Conservation (phyloP, 2,888 invertebrate species). For the Pharmacophagus antenor region DNA sequence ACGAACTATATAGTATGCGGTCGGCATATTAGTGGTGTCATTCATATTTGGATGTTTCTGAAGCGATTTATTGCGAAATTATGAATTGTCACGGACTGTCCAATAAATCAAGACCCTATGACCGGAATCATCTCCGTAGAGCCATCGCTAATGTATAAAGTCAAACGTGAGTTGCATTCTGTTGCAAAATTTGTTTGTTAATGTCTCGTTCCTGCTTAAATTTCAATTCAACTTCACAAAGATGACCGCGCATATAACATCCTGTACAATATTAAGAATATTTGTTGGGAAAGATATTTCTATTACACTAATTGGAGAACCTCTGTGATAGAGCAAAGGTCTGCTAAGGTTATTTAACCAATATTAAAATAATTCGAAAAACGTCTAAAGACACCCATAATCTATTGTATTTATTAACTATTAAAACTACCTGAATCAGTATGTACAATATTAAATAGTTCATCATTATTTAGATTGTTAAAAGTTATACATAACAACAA, state of each 20-base stretch:
- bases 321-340: too few species aligned
- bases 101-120: slow-evolving; percentile 26
- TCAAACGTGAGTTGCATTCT: not conserved
- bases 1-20: slow-evolving; percentile 30
- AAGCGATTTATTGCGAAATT: slow-evolving; percentile 31
- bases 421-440: too few species aligned
- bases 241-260: not conserved
- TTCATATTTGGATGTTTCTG: slow-evolving; percentile 32
- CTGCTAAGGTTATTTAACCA: too few species aligned
- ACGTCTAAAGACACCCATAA: too few species aligned
- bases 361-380: too few species aligned
- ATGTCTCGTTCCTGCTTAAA: not conserved
- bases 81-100: slow-evolving; percentile 34
- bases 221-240: not conserved
- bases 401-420: too few species aligned
- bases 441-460: too few species aligned
- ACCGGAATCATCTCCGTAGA: not conserved
- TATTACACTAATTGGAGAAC: not conserved
- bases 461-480: too few species aligned
- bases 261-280: not conserved
- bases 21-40: slow-evolving; percentile 39
- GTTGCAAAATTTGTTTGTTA: not conserved
- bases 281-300: not conserved
- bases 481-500: too few species aligned
- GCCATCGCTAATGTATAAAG: not conserved